Percentiles rank a stretch among this genome's conserved stretches.
These are phyloP conservation scores for Bergia puertoricense DNA, from an alignment of 92 coral and sea anemone genomes.

Conservation along the genomic window DNA sequence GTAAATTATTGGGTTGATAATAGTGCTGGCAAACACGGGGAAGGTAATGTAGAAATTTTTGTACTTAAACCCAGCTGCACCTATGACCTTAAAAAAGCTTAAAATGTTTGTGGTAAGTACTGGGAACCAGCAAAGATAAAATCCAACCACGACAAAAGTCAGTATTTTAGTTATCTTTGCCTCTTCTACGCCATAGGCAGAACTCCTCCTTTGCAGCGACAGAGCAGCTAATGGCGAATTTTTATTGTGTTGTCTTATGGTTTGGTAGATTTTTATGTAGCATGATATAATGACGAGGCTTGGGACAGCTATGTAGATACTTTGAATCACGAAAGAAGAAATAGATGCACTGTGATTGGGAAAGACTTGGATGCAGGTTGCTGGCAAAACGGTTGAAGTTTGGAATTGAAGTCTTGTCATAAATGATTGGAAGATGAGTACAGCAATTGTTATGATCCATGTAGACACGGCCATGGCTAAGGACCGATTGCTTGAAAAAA, in stretches of 20 bases:
- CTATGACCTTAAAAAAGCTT: neutral
- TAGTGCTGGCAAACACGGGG: constrained; percentile 20
- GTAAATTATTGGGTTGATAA: constrained; percentile 16
- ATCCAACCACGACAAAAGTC: too few relatives aligned
- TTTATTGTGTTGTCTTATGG: constrained; percentile 16
- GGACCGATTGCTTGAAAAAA: neutral
- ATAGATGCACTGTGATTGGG: constrained; percentile 6
- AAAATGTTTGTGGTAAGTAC: too few relatives aligned
- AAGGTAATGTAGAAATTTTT: constrained; percentile 12
- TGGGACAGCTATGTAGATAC: constrained; percentile 11
- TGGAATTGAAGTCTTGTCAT: constrained; percentile 14
- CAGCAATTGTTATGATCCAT: constrained; percentile 6
- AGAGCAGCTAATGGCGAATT: neutral
- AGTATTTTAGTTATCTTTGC: too few relatives aligned
- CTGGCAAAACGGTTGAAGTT: neutral
- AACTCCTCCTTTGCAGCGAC: neutral
- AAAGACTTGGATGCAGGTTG: neutral
- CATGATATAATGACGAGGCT: neutral
- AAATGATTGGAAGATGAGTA: neutral
- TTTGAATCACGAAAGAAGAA: neutral
- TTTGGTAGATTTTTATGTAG: constrained; percentile 11
- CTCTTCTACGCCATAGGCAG: constrained; percentile 3
- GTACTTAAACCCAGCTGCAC: constrained; percentile 1
- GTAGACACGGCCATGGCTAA: neutral
- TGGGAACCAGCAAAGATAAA: too few relatives aligned